phyloP scores from a whole-genome alignment of 2,113 vertebrate species.

The Camelus dromedarius region DNA sequence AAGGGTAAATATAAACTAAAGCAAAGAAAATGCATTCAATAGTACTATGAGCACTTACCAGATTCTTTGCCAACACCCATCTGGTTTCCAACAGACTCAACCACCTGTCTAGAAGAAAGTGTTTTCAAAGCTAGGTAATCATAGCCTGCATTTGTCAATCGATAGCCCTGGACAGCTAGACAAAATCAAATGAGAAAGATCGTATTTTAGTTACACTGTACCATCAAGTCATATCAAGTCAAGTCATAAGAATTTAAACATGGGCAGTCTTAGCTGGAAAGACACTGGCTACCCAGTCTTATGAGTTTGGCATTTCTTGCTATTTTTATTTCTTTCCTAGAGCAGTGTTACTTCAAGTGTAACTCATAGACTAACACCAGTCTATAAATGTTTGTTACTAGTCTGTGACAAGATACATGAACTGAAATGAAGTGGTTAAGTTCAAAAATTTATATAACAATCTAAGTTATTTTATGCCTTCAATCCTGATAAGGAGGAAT shows the following conservation, averaged over 20 bases:
- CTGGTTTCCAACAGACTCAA: constrained; percentile 96
- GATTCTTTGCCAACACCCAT: constrained; percentile 99
- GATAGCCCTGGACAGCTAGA: constrained; percentile 96
- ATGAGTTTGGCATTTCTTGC: neutral
- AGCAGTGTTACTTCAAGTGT: neutral
- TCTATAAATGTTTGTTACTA: neutral
- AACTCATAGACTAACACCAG: neutral
- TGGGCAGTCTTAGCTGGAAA: neutral
- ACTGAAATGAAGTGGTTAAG: constrained; percentile 4
- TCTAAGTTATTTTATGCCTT: neutral
- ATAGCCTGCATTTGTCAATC: constrained; percentile 95
- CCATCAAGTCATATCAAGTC: neutral
- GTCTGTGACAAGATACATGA: neutral
- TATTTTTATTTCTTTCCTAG: constrained; percentile 28
- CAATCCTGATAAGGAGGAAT: neutral
- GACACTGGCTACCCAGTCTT: neutral
- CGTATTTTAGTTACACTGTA: neutral
- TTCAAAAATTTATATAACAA: constrained; percentile 31
- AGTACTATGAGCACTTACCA: constrained; percentile 85
- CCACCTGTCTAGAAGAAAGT: constrained; percentile 93
- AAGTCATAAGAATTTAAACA: neutral
- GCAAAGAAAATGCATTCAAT: neutral
- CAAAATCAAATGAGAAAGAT: constrained; percentile 62
- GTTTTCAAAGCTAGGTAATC: constrained; percentile 98
- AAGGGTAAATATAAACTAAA: constrained; percentile 47